Evolutionary conservation across 2,113 vertebrate species (phyloP), one percentile per base, ranked within the genome.

Genomic region (Apeltes quadracus): DNA sequence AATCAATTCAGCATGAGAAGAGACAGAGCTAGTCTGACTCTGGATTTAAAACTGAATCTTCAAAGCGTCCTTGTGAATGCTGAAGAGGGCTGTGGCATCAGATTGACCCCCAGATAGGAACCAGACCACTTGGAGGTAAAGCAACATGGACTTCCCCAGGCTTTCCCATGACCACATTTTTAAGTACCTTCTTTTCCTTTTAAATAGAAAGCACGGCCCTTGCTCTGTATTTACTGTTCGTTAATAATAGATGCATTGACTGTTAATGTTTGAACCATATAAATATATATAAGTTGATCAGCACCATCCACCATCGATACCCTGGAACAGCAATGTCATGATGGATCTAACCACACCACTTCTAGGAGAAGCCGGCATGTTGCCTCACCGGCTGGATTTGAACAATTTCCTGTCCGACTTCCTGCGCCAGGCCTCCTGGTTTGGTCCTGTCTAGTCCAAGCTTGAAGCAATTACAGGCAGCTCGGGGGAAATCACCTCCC

Each of bases 391-490:
- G 82, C 83, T 82, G 57, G 88, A 89, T 90, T 79, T 74, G 57
- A 90, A 90, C 87, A 85, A 84, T 91, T 93, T 92, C 92, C 90
- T 90, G 89, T 86, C 72, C 76, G 25, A 22, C 85, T 89, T 91
- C 89, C 88, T 91, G 85, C 41, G 13, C 75, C 76, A 74, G 77
- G 83, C 81, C 86, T 90, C 87, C 85, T 82, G 90, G 84, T 89
- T 88, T 76, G 41, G 80, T 88, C 83, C 86, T 46, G 84, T 90
- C 80, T 86, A 75, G 75, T 84, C 83, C 64, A 89, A 87, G 85
- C 91, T 90, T 93, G 91, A 92, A 92, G 89, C 86, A 92, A 93
- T 92, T 92, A 91, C 69, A 71, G 69, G 76, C 32, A 34, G 50
- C 85, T 87, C 90, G 25, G 36, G 89, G 91, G 90, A 91, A 89